These are phyloP conservation scores for Temnothorax ravouxi DNA, from an alignment of 2,888 invertebrate species.

Conservation along the genomic window DNA sequence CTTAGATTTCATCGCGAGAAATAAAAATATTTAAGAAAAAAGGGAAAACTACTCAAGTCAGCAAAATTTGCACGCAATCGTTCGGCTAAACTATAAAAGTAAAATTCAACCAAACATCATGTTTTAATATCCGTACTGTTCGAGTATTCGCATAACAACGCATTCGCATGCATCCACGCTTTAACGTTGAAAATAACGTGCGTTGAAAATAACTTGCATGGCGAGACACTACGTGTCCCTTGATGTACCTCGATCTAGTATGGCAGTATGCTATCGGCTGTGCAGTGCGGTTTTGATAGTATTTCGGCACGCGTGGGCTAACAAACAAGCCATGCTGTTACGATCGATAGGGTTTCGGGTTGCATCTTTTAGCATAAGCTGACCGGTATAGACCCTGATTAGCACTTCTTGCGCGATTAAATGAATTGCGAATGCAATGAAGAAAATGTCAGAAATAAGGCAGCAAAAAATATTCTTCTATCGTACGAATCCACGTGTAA, in stretches of 20 bases:
- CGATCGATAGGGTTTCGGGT: conserved; percentile 22
- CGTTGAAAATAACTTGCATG: conserved; percentile 25
- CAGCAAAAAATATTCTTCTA: background rate
- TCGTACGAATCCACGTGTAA: background rate
- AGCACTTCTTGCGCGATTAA: background rate
- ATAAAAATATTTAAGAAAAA: background rate
- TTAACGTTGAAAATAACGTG: conserved; percentile 44
- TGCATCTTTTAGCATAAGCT: background rate
- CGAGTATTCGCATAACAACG: background rate
- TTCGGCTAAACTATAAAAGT: background rate
- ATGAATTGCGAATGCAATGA: background rate
- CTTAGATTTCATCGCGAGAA: background rate
- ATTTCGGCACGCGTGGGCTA: conserved; percentile 18
- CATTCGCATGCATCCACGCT: background rate
- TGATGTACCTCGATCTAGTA: background rate
- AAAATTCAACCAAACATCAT: background rate
- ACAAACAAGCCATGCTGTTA: conserved; percentile 30
- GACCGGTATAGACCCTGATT: background rate
- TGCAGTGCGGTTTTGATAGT: background rate
- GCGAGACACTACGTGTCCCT: no score
- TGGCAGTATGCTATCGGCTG: background rate
- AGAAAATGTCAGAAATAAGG: background rate
- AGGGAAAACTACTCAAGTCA: background rate
- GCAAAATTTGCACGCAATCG: background rate
- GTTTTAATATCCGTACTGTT: background rate